These are phyloP conservation scores for Hirtodrosophila histrioides DNA, from an alignment of 2,888 invertebrate species.

Conservation along the genomic window DNA sequence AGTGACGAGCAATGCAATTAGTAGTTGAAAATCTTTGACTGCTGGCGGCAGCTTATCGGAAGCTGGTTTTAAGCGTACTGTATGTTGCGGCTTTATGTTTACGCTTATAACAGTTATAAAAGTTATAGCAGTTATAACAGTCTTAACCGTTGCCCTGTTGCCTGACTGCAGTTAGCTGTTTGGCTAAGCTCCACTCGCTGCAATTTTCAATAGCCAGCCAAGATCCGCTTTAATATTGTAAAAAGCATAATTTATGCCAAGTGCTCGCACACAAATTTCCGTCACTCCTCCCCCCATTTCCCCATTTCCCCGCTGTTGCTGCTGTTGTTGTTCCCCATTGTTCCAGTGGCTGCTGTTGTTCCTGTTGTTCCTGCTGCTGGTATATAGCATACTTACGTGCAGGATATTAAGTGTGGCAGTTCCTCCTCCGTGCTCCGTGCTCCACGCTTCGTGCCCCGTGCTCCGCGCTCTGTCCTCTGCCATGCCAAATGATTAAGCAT, in stretches of 20 bases:
- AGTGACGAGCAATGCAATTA: constrained; percentile 42
- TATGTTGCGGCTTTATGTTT: constrained; percentile 29
- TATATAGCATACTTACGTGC: constrained; percentile 8
- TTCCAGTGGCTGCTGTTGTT: constrained; percentile 5
- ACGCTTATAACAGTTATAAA: constrained; percentile 14
- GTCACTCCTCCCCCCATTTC: not conserved
- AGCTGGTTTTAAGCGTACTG: constrained; percentile 14
- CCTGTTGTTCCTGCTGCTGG: constrained; percentile 2
- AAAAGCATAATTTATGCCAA: constrained; percentile 61
- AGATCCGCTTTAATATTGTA: constrained; percentile 48
- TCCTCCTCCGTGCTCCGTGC: not conserved
- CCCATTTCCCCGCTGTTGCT: no score
- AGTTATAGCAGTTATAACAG: constrained; percentile 2
- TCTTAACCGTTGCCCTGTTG: not conserved
- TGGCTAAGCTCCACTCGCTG: constrained; percentile 3
- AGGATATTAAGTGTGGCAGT: constrained; percentile 57
- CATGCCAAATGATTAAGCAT: constrained; percentile 67
- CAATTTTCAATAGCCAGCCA: constrained; percentile 18
- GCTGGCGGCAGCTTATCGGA: constrained; percentile 25
- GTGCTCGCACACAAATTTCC: constrained; percentile 20
- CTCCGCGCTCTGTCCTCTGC: constrained; percentile 10
- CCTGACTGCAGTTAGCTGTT: constrained; percentile 7
- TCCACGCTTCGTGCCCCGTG: no score
- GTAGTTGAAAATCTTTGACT: constrained; percentile 19
- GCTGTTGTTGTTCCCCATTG: no score